These are phyloP conservation scores for Echiichthys vipera DNA, from an alignment of 2,797 vertebrate species.

Conservation along the genomic window DNA sequence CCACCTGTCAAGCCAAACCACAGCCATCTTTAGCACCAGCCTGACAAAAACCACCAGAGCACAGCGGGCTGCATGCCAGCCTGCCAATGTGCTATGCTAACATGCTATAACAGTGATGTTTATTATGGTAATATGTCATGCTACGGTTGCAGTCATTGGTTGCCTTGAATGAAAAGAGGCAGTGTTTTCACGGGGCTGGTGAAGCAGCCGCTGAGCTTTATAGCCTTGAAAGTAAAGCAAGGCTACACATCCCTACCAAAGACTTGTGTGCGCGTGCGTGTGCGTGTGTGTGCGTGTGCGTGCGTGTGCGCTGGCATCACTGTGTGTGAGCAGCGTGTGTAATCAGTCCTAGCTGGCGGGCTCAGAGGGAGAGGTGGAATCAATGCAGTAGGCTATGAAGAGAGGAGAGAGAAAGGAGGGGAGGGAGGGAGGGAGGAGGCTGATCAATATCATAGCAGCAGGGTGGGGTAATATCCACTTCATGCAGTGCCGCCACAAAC, in stretches of 20 bases:
- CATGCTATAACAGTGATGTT: conserved; percentile 61
- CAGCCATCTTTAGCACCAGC: conserved; percentile 64
- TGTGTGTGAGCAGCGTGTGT: conserved; percentile 69
- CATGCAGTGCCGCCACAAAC: conserved; percentile 70
- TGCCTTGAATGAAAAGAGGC: conserved; percentile 62
- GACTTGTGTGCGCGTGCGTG: conserved; percentile 33
- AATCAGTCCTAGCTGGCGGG: conserved; percentile 81
- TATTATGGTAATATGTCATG: conserved; percentile 70
- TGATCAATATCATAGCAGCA: conserved; percentile 85
- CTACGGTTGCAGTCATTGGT: conserved; percentile 48
- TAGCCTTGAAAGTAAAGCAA: conserved; percentile 72
- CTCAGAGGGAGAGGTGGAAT: conserved; percentile 76
- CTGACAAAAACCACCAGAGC: conserved; percentile 59
- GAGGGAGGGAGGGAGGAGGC: conserved; percentile 67
- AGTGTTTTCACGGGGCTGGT: conserved; percentile 65
- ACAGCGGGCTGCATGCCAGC: conserved; percentile 54
- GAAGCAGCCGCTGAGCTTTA: conserved; percentile 66
- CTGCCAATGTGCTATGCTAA: conserved; percentile 61
- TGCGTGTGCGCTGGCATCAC: conserved; percentile 21
- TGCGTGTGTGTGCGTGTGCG: conserved; percentile 19
- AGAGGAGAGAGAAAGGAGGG: conserved; percentile 59
- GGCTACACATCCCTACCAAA: conserved; percentile 63
- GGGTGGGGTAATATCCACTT: conserved; percentile 83
- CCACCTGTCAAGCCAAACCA: conserved; percentile 74
- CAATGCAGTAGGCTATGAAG: conserved; percentile 80